Evolutionary conservation across 2,888 invertebrate species (phyloP).

Genomic region (Vanessa cardui): DNA sequence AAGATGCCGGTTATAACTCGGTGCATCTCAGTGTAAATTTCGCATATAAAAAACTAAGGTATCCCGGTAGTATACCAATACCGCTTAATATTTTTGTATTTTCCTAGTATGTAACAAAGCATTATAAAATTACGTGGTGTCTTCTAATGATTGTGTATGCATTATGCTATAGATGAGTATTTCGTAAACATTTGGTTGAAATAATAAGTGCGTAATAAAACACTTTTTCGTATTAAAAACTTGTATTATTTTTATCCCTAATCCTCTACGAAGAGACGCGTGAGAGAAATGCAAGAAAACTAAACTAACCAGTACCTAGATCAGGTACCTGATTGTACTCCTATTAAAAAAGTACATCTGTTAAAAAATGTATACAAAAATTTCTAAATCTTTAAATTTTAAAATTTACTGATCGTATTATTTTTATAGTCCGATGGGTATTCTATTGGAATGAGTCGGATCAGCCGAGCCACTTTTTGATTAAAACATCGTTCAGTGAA

Average conservation of each 20-base stretch:
- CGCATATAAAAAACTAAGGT: conserved; percentile 51
- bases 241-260: conserved; percentile 22
- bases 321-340: too few species aligned
- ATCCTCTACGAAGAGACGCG: not conserved
- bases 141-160: conserved; percentile 77
- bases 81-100: conserved; percentile 83
- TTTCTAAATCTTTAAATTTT: too few species aligned
- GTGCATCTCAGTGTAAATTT: conserved; percentile 66
- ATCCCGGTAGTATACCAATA: conserved; percentile 69
- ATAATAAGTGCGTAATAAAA: conserved; percentile 84
- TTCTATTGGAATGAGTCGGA: too few species aligned
- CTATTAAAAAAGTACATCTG: too few species aligned
- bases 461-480: too few species aligned
- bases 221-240: conserved; percentile 76
- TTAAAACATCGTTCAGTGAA: too few species aligned
- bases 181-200: conserved; percentile 80
- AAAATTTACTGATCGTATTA: too few species aligned
- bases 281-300: too few species aligned
- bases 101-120: conserved; percentile 76
- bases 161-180: conserved; percentile 80
- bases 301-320: too few species aligned
- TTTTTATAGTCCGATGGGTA: too few species aligned
- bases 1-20: conserved; percentile 52
- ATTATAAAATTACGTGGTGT: conserved; percentile 71
- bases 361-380: too few species aligned